A percentile compares a stretch with the other conserved stretches of the same genome.
Conservation (phyloP, 2,797 vertebrate genomes). For the Anniella stebbinsi region DNA sequence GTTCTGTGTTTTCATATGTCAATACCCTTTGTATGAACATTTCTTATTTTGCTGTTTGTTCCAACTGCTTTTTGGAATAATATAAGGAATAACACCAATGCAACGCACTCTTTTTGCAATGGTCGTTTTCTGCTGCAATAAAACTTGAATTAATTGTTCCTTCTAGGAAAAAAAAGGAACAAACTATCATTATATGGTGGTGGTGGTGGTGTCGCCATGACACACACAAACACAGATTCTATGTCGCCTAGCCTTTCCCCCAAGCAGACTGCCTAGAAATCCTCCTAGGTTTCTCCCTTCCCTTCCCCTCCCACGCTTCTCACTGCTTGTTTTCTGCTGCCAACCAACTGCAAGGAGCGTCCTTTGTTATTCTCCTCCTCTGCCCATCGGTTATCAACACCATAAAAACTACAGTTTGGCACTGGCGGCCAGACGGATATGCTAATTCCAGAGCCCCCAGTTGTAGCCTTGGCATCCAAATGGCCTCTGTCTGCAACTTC, state of each 20-base stretch:
- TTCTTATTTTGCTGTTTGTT: not conserved
- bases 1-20: not conserved
- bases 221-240: conserved; percentile 13
- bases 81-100: not conserved
- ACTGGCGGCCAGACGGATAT: conserved; percentile 39
- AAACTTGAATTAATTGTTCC: conserved; percentile 2
- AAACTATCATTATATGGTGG: not conserved
- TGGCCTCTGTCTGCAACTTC: conserved; percentile 45
- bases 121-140: not conserved
- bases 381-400: conserved; percentile 34
- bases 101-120: not conserved
- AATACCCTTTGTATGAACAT: not conserved
- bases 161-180: fast-evolving
- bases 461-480: conserved; percentile 16
- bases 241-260: not conserved
- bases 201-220: not conserved
- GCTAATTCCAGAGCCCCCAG: conserved; percentile 22
- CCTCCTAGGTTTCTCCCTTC: not conserved
- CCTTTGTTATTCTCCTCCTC: conserved; percentile 30
- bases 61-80: not conserved
- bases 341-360: conserved; percentile 1
- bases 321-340: conserved; percentile 30
- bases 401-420: conserved; percentile 1
- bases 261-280: conserved; percentile 9
- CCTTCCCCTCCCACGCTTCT: not conserved